Evolutionary conservation across 2,888 invertebrate species (phyloP).

Genomic region (Orthosia gracilis): DNA sequence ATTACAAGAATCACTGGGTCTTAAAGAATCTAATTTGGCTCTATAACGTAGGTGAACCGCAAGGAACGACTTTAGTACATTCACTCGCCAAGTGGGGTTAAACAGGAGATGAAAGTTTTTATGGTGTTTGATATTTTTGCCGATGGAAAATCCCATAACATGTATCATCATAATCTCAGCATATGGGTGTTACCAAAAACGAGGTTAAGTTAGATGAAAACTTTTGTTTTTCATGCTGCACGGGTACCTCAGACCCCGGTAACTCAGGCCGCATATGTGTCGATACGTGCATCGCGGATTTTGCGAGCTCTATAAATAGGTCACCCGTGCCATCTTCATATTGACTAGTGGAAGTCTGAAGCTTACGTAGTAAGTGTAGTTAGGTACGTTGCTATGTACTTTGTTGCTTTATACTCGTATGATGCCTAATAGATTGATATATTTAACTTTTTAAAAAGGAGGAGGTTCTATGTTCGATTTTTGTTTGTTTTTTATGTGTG

Average conservation of each 20-base stretch:
- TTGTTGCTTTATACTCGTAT: neutral
- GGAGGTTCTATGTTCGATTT: too few relatives aligned
- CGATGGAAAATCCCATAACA: too few relatives aligned
- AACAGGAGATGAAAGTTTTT: too few relatives aligned
- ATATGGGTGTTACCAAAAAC: neutral
- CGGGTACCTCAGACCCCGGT: constrained; percentile 1
- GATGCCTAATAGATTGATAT: neutral
- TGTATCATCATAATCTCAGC: neutral
- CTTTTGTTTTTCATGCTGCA: constrained; percentile 7
- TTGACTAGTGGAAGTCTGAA: constrained; percentile 58
- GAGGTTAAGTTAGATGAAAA: constrained; percentile 10
- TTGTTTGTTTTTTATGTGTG: too few relatives aligned
- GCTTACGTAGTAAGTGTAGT: constrained; percentile 34
- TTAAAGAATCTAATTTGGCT: too few relatives aligned
- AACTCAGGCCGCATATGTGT: constrained; percentile 25
- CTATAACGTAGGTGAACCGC: too few relatives aligned
- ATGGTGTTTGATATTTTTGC: too few relatives aligned
- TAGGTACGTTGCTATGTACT: constrained; percentile 5
- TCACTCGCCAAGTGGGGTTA: too few relatives aligned
- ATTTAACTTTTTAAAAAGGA: too few relatives aligned
- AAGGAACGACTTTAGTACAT: too few relatives aligned
- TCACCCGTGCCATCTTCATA: constrained; percentile 66
- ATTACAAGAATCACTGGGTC: too few relatives aligned
- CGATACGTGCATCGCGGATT: constrained; percentile 63
- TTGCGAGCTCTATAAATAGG: constrained; percentile 62